Conservation (phyloP, 2,888 invertebrate species). For the Drosophila pseudotalamancana region DNA sequence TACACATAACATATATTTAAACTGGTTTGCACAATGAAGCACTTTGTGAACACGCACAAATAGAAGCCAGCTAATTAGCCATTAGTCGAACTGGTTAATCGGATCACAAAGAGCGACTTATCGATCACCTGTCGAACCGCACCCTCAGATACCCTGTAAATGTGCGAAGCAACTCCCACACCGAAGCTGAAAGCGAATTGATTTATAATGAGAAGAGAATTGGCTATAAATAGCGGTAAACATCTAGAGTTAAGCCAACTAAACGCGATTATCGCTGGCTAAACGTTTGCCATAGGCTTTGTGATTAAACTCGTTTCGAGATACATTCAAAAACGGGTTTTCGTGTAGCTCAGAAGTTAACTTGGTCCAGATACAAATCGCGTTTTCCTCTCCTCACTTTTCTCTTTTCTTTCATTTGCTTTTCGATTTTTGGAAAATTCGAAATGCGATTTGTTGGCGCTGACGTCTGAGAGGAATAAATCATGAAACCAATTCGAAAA, state of each 20-base stretch:
- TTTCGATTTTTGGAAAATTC: conserved; percentile 4
- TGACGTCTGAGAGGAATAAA: conserved; percentile 63
- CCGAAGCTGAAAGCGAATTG: conserved; percentile 30
- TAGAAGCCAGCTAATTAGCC: conserved; percentile 17
- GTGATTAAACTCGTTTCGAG: conserved; percentile 59
- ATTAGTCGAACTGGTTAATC: conserved; percentile 15
- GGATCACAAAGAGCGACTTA: neutral
- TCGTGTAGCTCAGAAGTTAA: conserved; percentile 6
- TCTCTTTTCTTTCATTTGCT: conserved; percentile 3
- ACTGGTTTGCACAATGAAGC: neutral
- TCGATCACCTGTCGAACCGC: conserved; percentile 68
- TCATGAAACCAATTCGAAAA: conserved; percentile 36
- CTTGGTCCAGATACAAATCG: conserved; percentile 30
- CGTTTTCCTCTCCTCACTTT: too few relatives aligned
- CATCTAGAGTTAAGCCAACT: neutral
- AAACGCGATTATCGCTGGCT: conserved; percentile 43
- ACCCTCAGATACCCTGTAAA: too few relatives aligned
- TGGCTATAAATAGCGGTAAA: conserved; percentile 19
- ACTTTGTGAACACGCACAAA: too few relatives aligned
- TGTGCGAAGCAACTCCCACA: conserved; percentile 37
- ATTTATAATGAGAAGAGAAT: conserved; percentile 51
- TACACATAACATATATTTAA: too few relatives aligned
- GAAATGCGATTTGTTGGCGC: conserved; percentile 27
- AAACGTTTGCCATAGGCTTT: conserved; percentile 44
- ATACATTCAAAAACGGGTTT: conserved; percentile 43